Evolutionary conservation across 2,888 invertebrate species (phyloP).

Genomic region (Pedicia rivosa): DNA sequence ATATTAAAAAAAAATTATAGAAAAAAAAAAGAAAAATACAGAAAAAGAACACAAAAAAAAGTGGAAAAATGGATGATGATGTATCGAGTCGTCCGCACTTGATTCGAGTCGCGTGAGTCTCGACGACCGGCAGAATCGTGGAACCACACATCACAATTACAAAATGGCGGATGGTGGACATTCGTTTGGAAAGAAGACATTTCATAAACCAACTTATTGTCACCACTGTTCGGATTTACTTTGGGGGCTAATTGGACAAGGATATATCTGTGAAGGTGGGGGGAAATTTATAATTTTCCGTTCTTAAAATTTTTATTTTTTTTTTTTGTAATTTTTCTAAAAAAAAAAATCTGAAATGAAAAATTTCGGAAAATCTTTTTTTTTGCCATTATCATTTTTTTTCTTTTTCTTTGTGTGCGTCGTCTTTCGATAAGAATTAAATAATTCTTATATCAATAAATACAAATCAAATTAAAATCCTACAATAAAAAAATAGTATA

Average conservation of each 20-base stretch:
- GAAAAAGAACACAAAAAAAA: constrained; percentile 9
- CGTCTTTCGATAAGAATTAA: too few species aligned
- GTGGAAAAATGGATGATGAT: constrained; percentile 17
- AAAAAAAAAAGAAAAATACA: constrained; percentile 1
- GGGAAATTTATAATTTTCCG: constrained; percentile 13
- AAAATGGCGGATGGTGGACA: constrained; percentile 59
- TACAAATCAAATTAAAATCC: too few species aligned
- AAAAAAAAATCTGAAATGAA: background rate
- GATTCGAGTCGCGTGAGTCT: constrained; percentile 20
- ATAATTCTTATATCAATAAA: too few species aligned
- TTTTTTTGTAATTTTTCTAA: background rate
- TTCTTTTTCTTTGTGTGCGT: too few species aligned
- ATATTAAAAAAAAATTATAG: constrained; percentile 4
- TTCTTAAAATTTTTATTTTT: too few species aligned
- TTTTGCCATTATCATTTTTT: too few species aligned
- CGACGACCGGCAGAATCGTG: constrained; percentile 20
- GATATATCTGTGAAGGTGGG: constrained; percentile 98
- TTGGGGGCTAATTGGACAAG: constrained; percentile 99
- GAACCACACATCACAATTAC: constrained; percentile 17
- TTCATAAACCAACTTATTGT: constrained; percentile 99
- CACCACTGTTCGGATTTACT: constrained; percentile 99
- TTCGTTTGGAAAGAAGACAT: constrained; percentile 99
- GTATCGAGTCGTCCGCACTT: constrained; percentile 19
- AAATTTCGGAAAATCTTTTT: too few species aligned
- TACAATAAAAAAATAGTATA: too few species aligned